Evolutionary conservation across 1,140 invertebrate genomes (phyloP).

Genomic region (Drosophila subobscura): DNA sequence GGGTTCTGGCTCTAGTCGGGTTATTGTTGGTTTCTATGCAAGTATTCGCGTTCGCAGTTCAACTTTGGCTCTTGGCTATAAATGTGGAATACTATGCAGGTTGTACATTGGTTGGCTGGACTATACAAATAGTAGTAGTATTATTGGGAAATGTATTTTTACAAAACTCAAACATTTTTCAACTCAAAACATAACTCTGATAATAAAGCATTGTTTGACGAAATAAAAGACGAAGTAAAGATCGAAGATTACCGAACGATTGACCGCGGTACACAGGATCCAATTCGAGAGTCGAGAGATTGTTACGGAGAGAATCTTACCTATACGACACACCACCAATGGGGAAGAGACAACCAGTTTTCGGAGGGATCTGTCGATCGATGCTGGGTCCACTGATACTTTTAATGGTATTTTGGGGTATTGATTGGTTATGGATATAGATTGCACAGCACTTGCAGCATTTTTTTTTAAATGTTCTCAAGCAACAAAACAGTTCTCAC

Average conservation of each 20-base stretch:
- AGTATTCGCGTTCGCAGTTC: too few relatives aligned
- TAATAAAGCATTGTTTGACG: constrained; percentile 17
- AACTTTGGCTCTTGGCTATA: too few relatives aligned
- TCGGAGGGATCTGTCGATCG: too few relatives aligned
- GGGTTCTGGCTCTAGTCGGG: too few relatives aligned
- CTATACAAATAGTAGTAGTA: background rate
- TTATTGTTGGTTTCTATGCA: too few relatives aligned
- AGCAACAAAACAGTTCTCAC: background rate
- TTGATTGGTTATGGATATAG: too few relatives aligned
- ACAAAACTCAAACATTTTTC: constrained; percentile 21
- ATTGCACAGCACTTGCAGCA: too few relatives aligned
- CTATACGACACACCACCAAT: too few relatives aligned
- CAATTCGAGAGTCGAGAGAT: constrained; percentile 1
- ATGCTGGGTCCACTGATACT: too few relatives aligned
- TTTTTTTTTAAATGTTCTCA: constrained; percentile 23
- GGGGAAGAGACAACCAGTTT: too few relatives aligned
- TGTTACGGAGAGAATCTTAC: too few relatives aligned
- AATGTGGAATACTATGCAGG: background rate
- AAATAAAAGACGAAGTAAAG: constrained; percentile 29
- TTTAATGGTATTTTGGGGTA: too few relatives aligned
- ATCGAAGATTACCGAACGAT: constrained; percentile 22
- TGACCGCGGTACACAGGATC: background rate
- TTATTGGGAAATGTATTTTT: constrained; percentile 14
- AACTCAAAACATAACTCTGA: constrained; percentile 19
- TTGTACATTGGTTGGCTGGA: constrained; percentile 7